Base-by-base conservation (phyloP, 2,113 vertebrate species). In the Stictonetta naevosa region DNA sequence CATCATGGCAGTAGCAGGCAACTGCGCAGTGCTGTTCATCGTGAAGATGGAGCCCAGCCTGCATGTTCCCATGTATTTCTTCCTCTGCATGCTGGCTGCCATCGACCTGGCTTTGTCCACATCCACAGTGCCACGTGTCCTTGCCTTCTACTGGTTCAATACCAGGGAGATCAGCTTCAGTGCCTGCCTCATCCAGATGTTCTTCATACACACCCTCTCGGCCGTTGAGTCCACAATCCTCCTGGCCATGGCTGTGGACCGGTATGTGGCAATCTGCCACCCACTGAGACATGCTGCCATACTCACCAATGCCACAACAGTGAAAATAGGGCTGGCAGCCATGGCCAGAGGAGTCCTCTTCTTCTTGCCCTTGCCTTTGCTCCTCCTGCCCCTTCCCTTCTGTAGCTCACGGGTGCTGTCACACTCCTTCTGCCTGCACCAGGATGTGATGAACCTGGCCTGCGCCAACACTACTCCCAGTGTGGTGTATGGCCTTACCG, bases 361-460 rank as follows among this genome's bases (percentile, higher is more conserved):
- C 86, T 94, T 97, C 90, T 92, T 96, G 85, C 98, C 97, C 0
- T 66, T 98, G 56, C 96, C 97, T 0, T 95, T 96, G 82, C 95
- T 96, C 0, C 95, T 97, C 11, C 83, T 92, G 40, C 66, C 72
- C 19, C 85, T 95, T 97, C 96, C 77, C n/a, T 98, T 98, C 86
- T 97, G 75, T 20, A 11, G 21, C 7, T 34, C 74, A 7, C 82
- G 8, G 10, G 2, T 12, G 36, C 97, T 98, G 67, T 97, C 94
- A 1, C 97, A 97, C 55, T 97, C 97, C 26, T 98, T 98, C 64
- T 98, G 98, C 83, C 96, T 98, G 53, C 98, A 98, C 77, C 98
- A 98, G 96, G 98, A 98, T 2, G 94, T 98, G 78, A 98, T 98
- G 92, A 97, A 98, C 92, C 78, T 97, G 95, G 97, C 97, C 8